These are phyloP conservation scores for Zosterops japonicus DNA, from an alignment of 2,113 vertebrate genomes.

Conservation along the genomic window DNA sequence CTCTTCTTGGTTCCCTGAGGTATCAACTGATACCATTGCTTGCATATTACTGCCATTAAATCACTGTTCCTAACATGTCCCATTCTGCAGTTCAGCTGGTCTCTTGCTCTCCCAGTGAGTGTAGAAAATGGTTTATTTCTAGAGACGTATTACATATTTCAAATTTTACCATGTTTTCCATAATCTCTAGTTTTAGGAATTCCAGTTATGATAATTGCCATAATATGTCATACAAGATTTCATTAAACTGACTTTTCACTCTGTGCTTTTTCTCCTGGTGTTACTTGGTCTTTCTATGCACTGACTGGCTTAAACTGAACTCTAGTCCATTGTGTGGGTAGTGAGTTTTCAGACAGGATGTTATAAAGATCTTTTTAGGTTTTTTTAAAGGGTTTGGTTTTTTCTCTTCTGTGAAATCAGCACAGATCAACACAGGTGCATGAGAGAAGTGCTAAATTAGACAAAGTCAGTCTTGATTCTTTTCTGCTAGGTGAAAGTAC, in stretches of 20 bases:
- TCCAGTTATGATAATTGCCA: background rate
- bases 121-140: constrained; percentile 15
- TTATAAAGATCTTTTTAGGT: background rate
- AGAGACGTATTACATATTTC: background rate
- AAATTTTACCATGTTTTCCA: background rate
- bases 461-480: background rate
- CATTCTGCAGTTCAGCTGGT: background rate
- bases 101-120: background rate
- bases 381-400: background rate
- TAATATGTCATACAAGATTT: constrained; percentile 46
- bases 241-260: constrained; percentile 66
- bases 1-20: background rate
- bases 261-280: background rate
- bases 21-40: background rate
- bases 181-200: constrained; percentile 36
- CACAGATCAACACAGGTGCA: background rate
- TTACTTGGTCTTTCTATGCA: background rate
- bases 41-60: background rate
- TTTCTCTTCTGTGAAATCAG: background rate
- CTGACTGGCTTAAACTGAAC: background rate
- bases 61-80: background rate
- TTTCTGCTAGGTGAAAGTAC: background rate
- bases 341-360: background rate
- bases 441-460: background rate
- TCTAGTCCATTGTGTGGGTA: fast-evolving